Percentiles rank a stretch among this genome's conserved stretches.
Evolutionary conservation across 2,113 vertebrate species (phyloP).

Genomic region (Mesembrinibis cayennensis): DNA sequence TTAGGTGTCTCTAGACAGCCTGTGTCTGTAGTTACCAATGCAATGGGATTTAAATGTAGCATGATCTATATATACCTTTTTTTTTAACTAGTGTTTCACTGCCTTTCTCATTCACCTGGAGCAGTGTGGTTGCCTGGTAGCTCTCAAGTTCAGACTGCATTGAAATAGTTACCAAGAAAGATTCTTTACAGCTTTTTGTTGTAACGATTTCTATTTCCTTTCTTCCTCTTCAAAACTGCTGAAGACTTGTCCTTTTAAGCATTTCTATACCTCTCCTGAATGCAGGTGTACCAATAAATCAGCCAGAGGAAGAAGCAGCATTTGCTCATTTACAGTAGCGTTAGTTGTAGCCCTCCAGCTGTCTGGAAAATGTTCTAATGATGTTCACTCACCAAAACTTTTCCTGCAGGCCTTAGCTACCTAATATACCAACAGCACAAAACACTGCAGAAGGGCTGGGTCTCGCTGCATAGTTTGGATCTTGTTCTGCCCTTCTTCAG

Average conservation of each 20-base stretch:
- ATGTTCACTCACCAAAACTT: not conserved
- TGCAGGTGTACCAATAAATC: slow-evolving; percentile 46
- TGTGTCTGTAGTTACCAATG: not conserved
- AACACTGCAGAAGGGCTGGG: not conserved
- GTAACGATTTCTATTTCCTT: not conserved
- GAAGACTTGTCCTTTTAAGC: not conserved
- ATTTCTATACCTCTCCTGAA: not conserved
- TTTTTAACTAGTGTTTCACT: not conserved
- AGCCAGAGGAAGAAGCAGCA: not conserved
- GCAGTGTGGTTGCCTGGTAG: not conserved
- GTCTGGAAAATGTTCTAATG: not conserved
- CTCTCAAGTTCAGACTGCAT: not conserved
- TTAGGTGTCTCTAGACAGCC: not conserved
- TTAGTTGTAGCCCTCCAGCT: slow-evolving; percentile 8
- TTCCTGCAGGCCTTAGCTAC: not conserved
- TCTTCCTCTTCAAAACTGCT: not conserved
- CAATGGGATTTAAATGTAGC: not conserved
- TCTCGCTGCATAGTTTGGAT: not conserved
- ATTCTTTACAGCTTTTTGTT: not conserved
- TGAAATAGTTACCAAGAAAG: not conserved
- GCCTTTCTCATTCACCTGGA: not conserved
- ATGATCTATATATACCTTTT: not conserved
- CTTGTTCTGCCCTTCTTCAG: not conserved
- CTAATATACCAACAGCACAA: not conserved
- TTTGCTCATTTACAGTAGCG: not conserved